Evolutionary conservation across 2,113 vertebrate species (phyloP), one percentile per base, ranked within the genome.

Genomic region (Vidua chalybeata): DNA sequence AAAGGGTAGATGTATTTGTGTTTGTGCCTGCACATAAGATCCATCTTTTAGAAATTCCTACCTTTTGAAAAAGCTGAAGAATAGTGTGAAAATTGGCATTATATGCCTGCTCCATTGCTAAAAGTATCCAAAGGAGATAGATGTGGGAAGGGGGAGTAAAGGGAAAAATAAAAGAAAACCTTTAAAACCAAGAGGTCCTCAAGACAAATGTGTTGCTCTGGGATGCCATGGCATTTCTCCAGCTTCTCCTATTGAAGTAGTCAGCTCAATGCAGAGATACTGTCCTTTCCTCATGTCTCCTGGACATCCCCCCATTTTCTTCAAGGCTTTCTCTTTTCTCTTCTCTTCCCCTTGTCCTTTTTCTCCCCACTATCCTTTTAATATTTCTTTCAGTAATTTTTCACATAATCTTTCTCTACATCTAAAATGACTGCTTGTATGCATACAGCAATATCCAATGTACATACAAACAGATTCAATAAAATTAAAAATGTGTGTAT

Each of bases 211-310:
- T n/a, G 76, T 83, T 86, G 37, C 63, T 92, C 52, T 88, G 91
- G 83, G 97, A 95, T 95, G 81, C 14, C 64, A 81, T 97, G 96
- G 96, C 92, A 56, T 24, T 20, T 39, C 27, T 97, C 93, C 97
- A 98, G 85, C 39, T 69, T 76, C 62, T 95, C 55, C 89, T 97
- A 96, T 92, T 96, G 95, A 97, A 98, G 87, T 41, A 97, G 76
- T 97, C 92, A 97, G 69, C 62, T 74, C 81, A 80, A 41, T 9
- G n/a, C 61, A 66, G 63, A 49, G 26, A 73, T 52, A 46, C 7
- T 59, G 54, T 93, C 82, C 73, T 27, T 78, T 87, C 52, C 86
- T 97, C 91, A 90, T 89, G 81, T 97, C 90, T 83, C 58, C 64
- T 91, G 76, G 52, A 81, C 62, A 84, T 71, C 20, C 20, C 7